phyloP scores from a whole-genome alignment of 2,113 vertebrate genomes.

The Rhinopomastus cyanomelas region DNA sequence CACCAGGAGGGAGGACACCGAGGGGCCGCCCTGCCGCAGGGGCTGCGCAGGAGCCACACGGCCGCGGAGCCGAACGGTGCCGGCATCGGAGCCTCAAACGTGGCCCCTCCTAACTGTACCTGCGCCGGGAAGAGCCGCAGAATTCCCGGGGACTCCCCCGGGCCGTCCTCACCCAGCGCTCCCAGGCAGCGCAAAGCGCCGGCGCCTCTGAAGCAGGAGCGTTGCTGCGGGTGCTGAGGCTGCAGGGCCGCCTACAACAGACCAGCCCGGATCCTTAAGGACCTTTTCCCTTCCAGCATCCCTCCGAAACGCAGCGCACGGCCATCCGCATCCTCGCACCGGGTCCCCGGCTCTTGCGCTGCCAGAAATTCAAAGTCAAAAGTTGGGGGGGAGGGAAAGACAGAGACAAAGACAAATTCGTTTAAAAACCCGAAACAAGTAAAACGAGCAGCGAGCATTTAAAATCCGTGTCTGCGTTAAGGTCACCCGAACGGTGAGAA shows the following conservation, averaged over 20 bases:
- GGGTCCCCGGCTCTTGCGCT: background rate
- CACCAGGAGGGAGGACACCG: background rate
- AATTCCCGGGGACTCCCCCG: background rate
- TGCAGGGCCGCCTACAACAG: background rate
- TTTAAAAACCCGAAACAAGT: background rate
- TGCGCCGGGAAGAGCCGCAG: background rate
- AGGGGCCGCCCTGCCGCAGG: background rate
- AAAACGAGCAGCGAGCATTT: background rate
- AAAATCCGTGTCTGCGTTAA: background rate
- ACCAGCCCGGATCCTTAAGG: background rate
- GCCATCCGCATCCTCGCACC: background rate
- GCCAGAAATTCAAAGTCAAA: background rate
- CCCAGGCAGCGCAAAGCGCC: background rate
- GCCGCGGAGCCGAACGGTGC: background rate
- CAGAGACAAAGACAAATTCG: background rate
- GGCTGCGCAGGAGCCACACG: background rate
- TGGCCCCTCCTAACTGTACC: background rate
- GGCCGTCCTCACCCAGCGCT: background rate
- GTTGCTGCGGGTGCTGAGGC: background rate
- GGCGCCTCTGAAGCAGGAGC: background rate
- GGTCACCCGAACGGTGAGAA: constrained; percentile 30
- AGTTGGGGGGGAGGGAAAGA: background rate
- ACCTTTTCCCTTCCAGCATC: background rate
- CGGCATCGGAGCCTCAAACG: background rate
- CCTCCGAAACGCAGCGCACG: constrained; percentile 11